Conservation (phyloP, 2,888 invertebrate species). For the Enchytraeus crypticus region DNA sequence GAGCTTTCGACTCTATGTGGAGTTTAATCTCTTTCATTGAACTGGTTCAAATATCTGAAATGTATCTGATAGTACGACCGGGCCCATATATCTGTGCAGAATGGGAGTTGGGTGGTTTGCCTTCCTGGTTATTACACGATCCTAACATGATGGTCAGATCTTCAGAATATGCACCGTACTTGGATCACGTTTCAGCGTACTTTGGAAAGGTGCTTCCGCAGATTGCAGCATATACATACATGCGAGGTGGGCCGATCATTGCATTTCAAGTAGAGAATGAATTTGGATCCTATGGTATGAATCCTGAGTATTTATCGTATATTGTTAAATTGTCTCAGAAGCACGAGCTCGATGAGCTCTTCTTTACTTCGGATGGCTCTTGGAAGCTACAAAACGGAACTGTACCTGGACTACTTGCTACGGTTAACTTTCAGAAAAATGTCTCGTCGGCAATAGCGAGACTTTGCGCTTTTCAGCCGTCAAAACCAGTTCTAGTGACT, state of each 20-base stretch:
- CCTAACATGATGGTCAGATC: slow-evolving; percentile 48
- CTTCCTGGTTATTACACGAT: slow-evolving; percentile 50
- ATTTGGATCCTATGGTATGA: slow-evolving; percentile 22
- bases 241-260: slow-evolving; percentile 23
- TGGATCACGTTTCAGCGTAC: slow-evolving; percentile 39
- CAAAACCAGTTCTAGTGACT: slow-evolving; percentile 22
- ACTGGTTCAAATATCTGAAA: slow-evolving; percentile 20
- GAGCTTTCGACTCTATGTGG: slow-evolving; percentile 1
- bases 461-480: slow-evolving; percentile 16
- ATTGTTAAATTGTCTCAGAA: slow-evolving; percentile 5
- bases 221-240: slow-evolving; percentile 32
- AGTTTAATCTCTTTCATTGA: slow-evolving; percentile 22
- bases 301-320: slow-evolving; percentile 14
- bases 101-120: slow-evolving; percentile 29
- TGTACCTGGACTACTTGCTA: slow-evolving; percentile 15
- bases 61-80: slow-evolving; percentile 27
- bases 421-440: slow-evolving; percentile 20
- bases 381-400: slow-evolving; percentile 10
- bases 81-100: slow-evolving; percentile 29
- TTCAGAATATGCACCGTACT: slow-evolving; percentile 35
- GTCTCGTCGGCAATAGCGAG: slow-evolving; percentile 3
- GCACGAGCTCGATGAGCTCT: slow-evolving; percentile 19
- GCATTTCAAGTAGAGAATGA: slow-evolving; percentile 28
- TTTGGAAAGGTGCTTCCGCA: slow-evolving; percentile 42
- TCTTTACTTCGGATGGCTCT: slow-evolving; percentile 24